These are phyloP conservation scores for Rhagonycha lutea DNA, from an alignment of 2,888 invertebrate genomes.

Conservation along the genomic window DNA sequence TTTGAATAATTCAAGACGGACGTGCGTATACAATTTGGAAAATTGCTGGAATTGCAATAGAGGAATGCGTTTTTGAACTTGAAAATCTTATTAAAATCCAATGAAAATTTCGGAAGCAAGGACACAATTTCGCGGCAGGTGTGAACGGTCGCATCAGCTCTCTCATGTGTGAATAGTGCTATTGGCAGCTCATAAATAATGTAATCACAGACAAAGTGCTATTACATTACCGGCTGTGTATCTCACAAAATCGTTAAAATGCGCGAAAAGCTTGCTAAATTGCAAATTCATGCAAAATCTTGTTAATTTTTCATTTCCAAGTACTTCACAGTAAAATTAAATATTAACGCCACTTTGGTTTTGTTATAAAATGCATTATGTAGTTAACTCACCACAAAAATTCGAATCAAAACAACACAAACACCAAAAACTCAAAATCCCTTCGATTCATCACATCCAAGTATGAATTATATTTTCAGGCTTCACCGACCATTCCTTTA, in stretches of 20 bases:
- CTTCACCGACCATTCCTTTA: slow-evolving; percentile 37
- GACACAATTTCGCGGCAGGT: slow-evolving; percentile 40
- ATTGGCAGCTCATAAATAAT: slow-evolving; percentile 52
- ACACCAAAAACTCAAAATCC: slow-evolving; percentile 8
- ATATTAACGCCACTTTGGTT: slow-evolving; percentile 25
- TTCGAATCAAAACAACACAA: background rate
- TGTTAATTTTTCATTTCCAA: slow-evolving; percentile 41
- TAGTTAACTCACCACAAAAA: background rate
- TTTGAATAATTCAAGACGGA: background rate
- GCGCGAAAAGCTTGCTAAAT: slow-evolving; percentile 33
- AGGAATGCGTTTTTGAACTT: slow-evolving; percentile 2
- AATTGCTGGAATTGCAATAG: background rate
- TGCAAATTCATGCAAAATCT: slow-evolving; percentile 36
- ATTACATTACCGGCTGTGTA: slow-evolving; percentile 44
- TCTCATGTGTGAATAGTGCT: slow-evolving; percentile 47
- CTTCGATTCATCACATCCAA: slow-evolving; percentile 30
- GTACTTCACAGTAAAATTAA: slow-evolving; percentile 32
- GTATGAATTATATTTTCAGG: background rate
- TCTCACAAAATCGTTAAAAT: slow-evolving; percentile 31
- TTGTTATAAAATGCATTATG: slow-evolving; percentile 10
- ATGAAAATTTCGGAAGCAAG: slow-evolving; percentile 14
- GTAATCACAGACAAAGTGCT: slow-evolving; percentile 51
- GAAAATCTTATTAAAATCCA: slow-evolving; percentile 22
- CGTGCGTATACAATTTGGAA: background rate
- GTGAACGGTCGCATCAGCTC: slow-evolving; percentile 47